Percentiles rank a stretch among this genome's conserved stretches.
Conservation (phyloP, 2,888 invertebrate genomes). For the Anodontia alba region DNA sequence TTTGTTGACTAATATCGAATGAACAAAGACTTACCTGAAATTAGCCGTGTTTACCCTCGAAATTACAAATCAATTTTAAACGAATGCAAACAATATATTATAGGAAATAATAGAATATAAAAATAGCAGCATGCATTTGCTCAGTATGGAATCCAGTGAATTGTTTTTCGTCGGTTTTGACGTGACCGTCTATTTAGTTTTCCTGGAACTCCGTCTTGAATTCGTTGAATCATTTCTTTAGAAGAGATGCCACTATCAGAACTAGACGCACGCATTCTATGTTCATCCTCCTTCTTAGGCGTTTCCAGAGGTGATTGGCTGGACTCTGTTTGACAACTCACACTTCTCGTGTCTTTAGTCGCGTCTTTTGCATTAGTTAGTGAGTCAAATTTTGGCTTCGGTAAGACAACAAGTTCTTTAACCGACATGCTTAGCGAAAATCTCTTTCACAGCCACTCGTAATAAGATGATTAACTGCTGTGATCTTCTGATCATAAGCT, state of each 20-base stretch:
- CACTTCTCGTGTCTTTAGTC: neutral
- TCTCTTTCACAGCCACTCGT: constrained; percentile 13
- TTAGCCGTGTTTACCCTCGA: too few species aligned
- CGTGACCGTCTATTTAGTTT: neutral
- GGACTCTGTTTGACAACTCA: neutral
- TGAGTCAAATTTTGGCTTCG: constrained; percentile 1
- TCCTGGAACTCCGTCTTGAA: neutral
- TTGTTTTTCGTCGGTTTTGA: neutral
- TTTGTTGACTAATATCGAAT: too few species aligned
- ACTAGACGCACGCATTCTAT: neutral
- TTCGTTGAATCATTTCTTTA: neutral
- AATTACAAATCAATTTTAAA: too few species aligned
- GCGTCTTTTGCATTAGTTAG: neutral
- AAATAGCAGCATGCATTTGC: neutral
- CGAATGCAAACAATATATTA: neutral
- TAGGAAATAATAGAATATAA: neutral
- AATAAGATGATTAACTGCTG: constrained; percentile 1
- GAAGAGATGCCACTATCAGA: neutral
- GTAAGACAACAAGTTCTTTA: neutral
- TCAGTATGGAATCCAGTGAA: neutral
- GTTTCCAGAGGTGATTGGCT: neutral
- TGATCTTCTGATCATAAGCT: neutral
- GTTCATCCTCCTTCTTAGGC: neutral
- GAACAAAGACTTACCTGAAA: too few species aligned
- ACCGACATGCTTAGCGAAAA: neutral